These are phyloP conservation scores for Riptortus pedestris DNA, from an alignment of 1,140 invertebrate genomes.

Conservation along the genomic window DNA sequence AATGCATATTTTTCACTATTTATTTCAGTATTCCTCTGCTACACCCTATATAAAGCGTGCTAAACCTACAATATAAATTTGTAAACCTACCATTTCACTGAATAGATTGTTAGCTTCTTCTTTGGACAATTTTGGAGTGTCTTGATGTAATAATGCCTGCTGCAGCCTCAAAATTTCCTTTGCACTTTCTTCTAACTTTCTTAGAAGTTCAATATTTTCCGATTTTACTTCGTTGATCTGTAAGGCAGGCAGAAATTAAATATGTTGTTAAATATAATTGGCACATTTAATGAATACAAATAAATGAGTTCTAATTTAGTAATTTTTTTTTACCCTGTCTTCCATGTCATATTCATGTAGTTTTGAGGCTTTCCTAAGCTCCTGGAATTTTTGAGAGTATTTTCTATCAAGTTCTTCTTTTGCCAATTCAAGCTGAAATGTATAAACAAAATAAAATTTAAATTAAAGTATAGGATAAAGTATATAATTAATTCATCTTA, in stretches of 20 bases:
- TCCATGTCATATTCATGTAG: conserved; percentile 25
- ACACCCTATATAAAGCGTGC: too few species aligned
- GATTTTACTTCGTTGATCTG: conserved; percentile 2
- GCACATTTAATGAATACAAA: neutral
- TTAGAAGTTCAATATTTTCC: conserved; percentile 7
- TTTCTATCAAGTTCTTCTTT: conserved; percentile 26
- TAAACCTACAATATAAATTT: too few species aligned
- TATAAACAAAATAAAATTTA: neutral
- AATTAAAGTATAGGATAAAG: neutral
- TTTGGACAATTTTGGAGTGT: neutral
- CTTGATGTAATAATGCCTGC: conserved; percentile 5
- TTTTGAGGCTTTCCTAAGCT: conserved; percentile 26
- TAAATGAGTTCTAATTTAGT: neutral
- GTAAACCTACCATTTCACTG: neutral
- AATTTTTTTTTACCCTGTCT: conserved; percentile 19
- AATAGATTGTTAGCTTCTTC: neutral
- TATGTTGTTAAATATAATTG: neutral
- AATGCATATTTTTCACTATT: too few species aligned
- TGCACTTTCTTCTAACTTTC: conserved; percentile 7
- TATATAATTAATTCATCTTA: neutral
- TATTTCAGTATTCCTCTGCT: too few species aligned
- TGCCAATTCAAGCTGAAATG: conserved; percentile 19
- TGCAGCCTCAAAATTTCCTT: conserved; percentile 14
- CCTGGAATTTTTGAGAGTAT: conserved; percentile 25
- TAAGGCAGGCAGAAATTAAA: neutral